These are phyloP conservation scores for Rattus norvegicus DNA, from an alignment of 2,113 vertebrate species.

Conservation along the genomic window DNA sequence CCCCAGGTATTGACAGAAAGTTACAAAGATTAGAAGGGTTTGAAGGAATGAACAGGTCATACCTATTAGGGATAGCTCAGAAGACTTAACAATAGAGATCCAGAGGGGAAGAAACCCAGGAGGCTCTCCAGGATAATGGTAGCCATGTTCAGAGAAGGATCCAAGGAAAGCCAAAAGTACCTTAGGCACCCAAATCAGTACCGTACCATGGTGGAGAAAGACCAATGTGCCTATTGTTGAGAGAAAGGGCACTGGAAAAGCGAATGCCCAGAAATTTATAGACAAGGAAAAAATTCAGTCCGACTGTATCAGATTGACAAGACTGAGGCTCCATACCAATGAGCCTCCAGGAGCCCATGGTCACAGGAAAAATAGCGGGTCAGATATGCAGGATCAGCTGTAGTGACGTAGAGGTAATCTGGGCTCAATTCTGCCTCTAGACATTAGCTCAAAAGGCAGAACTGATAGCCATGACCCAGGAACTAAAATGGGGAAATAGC, in stretches of 20 bases:
- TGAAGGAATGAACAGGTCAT: background rate
- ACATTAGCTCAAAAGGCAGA: background rate
- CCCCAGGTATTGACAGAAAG: background rate
- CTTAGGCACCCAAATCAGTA: background rate
- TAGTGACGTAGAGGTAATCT: background rate
- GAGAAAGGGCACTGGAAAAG: background rate
- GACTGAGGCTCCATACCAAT: background rate
- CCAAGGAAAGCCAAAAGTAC: background rate
- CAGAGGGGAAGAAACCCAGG: background rate
- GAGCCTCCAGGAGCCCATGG: background rate
- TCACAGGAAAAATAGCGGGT: background rate
- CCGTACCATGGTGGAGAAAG: background rate
- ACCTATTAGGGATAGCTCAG: background rate
- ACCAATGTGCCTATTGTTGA: background rate
- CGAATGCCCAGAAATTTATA: background rate
- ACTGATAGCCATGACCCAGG: background rate
- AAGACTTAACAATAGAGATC: background rate
- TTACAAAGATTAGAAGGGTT: background rate
- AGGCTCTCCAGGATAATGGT: too few species aligned
- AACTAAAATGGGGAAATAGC: background rate
- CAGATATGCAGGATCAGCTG: background rate
- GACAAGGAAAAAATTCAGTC: background rate
- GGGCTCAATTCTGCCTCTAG: background rate
- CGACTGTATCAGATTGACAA: background rate
- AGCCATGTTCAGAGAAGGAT: background rate